Percentiles rank a stretch among this genome's conserved stretches.
These are phyloP conservation scores for Vulpes vulpes DNA, from an alignment of 2,113 vertebrate genomes.

Conservation along the genomic window DNA sequence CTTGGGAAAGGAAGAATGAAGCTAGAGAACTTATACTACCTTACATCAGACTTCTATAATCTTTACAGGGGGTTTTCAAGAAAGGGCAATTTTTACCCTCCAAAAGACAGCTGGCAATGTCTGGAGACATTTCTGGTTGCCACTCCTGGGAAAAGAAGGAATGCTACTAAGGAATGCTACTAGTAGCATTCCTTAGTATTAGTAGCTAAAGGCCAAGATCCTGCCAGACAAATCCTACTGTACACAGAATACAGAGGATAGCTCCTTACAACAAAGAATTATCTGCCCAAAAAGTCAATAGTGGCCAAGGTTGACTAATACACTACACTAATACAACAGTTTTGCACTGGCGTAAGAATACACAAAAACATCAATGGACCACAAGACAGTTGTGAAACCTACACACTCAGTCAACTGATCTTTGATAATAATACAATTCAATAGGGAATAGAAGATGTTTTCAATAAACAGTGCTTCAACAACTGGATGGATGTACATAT, in stretches of 20 bases:
- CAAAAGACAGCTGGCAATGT: neutral
- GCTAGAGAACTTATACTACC: neutral
- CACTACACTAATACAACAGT: neutral
- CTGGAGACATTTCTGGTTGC: neutral
- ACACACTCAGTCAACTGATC: neutral
- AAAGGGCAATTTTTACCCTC: neutral
- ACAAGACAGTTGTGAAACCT: neutral
- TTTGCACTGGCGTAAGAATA: neutral
- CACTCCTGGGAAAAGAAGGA: neutral
- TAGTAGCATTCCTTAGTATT: neutral
- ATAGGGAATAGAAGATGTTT: neutral
- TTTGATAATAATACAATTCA: slow-evolving; percentile 17
- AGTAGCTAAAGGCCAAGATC: neutral
- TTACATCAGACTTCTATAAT: neutral
- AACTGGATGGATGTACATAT: neutral
- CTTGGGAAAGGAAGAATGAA: neutral
- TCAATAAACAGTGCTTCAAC: neutral
- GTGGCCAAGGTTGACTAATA: neutral
- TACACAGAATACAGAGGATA: neutral
- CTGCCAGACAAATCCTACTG: neutral
- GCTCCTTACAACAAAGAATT: neutral
- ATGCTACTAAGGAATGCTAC: neutral
- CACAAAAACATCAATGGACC: neutral
- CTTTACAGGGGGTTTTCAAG: neutral
- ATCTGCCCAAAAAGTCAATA: neutral